phyloP scores from a whole-genome alignment of 2,888 invertebrate species.

The Rhagonycha lutea region DNA sequence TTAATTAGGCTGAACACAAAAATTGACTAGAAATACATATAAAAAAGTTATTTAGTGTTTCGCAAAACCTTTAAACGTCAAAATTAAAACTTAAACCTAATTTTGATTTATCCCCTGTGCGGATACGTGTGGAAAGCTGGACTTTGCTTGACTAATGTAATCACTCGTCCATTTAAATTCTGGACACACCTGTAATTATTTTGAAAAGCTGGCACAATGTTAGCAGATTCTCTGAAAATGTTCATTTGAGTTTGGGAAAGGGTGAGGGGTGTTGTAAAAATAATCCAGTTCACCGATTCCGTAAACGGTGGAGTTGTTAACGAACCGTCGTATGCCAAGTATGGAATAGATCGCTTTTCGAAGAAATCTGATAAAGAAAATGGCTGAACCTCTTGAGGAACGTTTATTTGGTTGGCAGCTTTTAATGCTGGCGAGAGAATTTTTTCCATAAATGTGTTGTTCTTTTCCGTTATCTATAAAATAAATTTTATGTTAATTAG shows the following conservation, averaged over 20 bases:
- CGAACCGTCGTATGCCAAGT: constrained; percentile 9
- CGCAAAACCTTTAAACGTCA: neutral
- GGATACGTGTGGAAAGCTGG: neutral
- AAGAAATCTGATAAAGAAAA: neutral
- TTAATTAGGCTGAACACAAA: neutral
- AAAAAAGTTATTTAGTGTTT: neutral
- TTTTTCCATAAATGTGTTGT: neutral
- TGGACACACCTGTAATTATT: constrained; percentile 8
- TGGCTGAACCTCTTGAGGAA: neutral
- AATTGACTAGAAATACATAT: neutral
- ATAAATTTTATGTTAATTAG: neutral
- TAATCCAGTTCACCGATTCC: constrained; percentile 5
- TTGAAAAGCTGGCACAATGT: neutral
- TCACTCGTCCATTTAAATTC: neutral
- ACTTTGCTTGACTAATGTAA: neutral
- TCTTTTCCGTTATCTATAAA: neutral
- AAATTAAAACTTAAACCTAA: no score
- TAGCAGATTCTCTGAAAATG: neutral
- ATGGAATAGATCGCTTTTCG: neutral
- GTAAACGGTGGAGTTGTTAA: constrained; percentile 5
- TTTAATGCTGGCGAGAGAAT: neutral
- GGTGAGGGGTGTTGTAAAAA: neutral
- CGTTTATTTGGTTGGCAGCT: neutral
- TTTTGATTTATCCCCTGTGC: neutral
- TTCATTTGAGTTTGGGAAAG: neutral